phyloP scores from a whole-genome alignment of 2,888 invertebrate genomes.

The Furcula furcula region DNA sequence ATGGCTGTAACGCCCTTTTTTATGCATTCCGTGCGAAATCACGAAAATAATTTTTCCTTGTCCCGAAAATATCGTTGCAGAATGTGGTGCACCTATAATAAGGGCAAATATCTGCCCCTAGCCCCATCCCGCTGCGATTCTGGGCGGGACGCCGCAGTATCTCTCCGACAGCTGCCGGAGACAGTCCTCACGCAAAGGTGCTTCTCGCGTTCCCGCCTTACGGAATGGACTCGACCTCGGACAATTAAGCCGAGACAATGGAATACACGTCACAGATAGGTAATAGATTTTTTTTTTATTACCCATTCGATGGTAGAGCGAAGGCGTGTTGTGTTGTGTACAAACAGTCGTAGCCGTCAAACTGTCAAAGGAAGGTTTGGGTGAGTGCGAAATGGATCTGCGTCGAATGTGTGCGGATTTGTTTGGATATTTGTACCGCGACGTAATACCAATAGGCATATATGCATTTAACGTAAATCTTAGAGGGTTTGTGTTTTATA shows the following conservation, averaged over 20 bases:
- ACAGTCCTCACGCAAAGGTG: conserved; percentile 13
- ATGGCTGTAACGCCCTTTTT: no score
- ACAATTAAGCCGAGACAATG: conserved; percentile 62
- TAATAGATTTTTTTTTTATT: conserved; percentile 45
- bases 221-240: conserved; percentile 26
- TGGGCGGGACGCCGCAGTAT: conserved; percentile 46
- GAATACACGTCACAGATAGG: conserved; percentile 59
- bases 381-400: conserved; percentile 2
- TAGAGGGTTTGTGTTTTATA: no score
- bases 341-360: conserved; percentile 13
- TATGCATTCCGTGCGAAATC: no score
- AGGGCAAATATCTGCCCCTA: conserved; percentile 39
- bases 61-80: not conserved
- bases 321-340: conserved; percentile 16
- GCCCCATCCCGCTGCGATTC: conserved; percentile 35
- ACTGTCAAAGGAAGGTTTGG: conserved; percentile 13
- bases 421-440: no score
- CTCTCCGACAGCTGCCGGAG: conserved; percentile 24
- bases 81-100: conserved; percentile 14
- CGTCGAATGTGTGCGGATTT: not conserved
- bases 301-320: conserved; percentile 1
- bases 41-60: not conserved
- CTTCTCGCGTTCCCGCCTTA: conserved; percentile 41
- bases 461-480: no score
- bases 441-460: no score